Percentiles rank a stretch among this genome's conserved stretches.
phyloP scores from a whole-genome alignment of 2,797 vertebrate species.

The Dendrocincla tyrannina region DNA sequence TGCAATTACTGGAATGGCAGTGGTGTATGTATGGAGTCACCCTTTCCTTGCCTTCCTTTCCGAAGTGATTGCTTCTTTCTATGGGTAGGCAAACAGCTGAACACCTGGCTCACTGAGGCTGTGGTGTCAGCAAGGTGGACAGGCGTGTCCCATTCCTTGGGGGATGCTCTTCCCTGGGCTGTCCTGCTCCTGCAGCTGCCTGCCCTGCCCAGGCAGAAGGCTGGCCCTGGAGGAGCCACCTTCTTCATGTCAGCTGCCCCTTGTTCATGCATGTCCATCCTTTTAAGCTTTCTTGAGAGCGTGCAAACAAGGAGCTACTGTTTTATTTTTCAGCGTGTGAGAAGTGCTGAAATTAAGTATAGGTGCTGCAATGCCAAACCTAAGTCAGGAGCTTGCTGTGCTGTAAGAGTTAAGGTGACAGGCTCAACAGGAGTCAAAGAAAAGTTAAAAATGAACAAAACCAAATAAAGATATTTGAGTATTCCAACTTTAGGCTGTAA shows the following conservation, averaged over 20 bases:
- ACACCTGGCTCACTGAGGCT: not conserved
- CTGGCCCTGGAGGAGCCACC: not conserved
- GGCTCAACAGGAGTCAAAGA: not conserved
- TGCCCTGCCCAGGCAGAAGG: not conserved
- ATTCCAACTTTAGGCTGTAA: not conserved
- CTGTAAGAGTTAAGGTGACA: not conserved
- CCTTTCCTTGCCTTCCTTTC: not conserved
- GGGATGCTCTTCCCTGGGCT: not conserved
- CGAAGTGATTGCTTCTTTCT: not conserved
- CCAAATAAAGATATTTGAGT: not conserved
- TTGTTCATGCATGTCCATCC: not conserved
- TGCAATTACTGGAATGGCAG: not conserved
- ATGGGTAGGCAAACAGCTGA: not conserved
- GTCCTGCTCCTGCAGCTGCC: not conserved
- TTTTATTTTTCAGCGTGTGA: not conserved
- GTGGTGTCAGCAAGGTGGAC: not conserved
- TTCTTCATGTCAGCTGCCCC: not conserved
- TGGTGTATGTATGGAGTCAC: accelerated
- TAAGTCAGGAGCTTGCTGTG: not conserved
- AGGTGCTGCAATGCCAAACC: not conserved
- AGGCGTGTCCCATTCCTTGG: not conserved
- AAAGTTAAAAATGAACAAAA: not conserved
- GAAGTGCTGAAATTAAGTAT: not conserved
- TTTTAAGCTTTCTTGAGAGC: not conserved
- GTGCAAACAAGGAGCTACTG: not conserved